These are phyloP conservation scores for Drosophila tristis DNA, from an alignment of 1,140 invertebrate species.

Conservation along the genomic window DNA sequence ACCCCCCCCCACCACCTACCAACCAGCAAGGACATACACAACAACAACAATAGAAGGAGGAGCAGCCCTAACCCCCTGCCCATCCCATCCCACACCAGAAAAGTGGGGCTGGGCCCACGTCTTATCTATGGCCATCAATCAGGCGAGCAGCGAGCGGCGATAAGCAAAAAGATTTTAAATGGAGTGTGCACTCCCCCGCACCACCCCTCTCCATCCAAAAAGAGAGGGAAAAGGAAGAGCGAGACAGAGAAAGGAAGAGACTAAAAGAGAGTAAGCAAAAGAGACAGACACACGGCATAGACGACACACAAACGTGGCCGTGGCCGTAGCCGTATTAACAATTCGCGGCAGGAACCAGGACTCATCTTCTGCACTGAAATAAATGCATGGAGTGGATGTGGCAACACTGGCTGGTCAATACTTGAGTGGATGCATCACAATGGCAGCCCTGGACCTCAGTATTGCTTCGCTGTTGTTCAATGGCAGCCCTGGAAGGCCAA, in stretches of 20 bases:
- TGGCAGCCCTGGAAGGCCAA: too few species aligned
- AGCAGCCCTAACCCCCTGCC: background rate
- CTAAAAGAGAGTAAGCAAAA: background rate
- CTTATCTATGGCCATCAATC: slow-evolving; percentile 84
- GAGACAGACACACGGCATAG: too few species aligned
- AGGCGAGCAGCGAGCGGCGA: slow-evolving; percentile 81
- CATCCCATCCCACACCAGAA: slow-evolving; percentile 26
- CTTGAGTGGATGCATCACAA: background rate
- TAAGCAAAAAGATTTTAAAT: slow-evolving; percentile 84
- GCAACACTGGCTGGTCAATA: background rate
- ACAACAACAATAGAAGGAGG: slow-evolving; percentile 12
- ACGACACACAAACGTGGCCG: too few species aligned
- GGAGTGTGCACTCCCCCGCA: slow-evolving; percentile 59
- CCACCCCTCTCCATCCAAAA: background rate
- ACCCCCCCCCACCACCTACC: slow-evolving; percentile 2
- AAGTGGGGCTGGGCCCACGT: slow-evolving; percentile 62
- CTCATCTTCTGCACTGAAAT: too few species aligned
- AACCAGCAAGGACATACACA: slow-evolving; percentile 41
- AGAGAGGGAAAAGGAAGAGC: slow-evolving; percentile 10
- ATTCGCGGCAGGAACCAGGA: background rate
- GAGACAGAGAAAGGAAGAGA: background rate
- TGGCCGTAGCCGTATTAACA: too few species aligned
- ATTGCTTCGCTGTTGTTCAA: too few species aligned
- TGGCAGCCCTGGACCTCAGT: too few species aligned
- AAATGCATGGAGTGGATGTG: background rate